Conservation (phyloP, 2,888 invertebrate genomes). For the Andrena trimmerana region DNA sequence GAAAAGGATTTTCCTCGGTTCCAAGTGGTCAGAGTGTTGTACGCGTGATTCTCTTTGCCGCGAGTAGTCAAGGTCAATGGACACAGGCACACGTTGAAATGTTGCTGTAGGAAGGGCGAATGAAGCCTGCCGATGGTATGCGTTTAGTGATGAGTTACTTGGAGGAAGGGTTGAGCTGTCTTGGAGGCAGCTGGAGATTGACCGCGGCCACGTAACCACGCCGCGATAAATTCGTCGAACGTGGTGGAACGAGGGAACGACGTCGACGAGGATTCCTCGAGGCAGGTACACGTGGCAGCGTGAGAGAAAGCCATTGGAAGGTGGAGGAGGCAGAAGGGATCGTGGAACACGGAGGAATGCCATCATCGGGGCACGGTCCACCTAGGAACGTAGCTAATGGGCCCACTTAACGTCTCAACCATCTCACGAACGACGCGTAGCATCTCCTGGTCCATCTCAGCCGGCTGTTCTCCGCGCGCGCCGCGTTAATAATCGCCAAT, state of each 20-base stretch:
- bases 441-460: conserved; percentile 60
- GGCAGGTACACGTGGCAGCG: conserved; percentile 65
- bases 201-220: neutral
- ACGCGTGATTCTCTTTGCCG: too few relatives aligned
- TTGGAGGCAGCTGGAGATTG: neutral
- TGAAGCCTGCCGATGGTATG: too few relatives aligned
- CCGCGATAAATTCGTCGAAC: conserved; percentile 1
- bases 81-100: too few relatives aligned
- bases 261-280: conserved; percentile 37
- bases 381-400: conserved; percentile 82
- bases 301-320: conserved; percentile 56
- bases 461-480: conserved; percentile 56
- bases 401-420: conserved; percentile 85
- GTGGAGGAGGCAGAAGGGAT: conserved; percentile 38
- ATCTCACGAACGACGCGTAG: conserved; percentile 69
- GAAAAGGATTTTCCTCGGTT: too few relatives aligned
- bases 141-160: neutral
- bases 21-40: too few relatives aligned
- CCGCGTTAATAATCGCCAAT: conserved; percentile 84
- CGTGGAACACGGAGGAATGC: conserved; percentile 74
- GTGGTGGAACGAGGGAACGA: neutral
- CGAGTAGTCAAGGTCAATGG: too few relatives aligned
- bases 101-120: too few relatives aligned
- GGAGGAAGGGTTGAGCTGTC: neutral
- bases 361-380: conserved; percentile 70